Conservation (phyloP, 2,888 invertebrate species). For the Scelioninae gen. 1 region DNA sequence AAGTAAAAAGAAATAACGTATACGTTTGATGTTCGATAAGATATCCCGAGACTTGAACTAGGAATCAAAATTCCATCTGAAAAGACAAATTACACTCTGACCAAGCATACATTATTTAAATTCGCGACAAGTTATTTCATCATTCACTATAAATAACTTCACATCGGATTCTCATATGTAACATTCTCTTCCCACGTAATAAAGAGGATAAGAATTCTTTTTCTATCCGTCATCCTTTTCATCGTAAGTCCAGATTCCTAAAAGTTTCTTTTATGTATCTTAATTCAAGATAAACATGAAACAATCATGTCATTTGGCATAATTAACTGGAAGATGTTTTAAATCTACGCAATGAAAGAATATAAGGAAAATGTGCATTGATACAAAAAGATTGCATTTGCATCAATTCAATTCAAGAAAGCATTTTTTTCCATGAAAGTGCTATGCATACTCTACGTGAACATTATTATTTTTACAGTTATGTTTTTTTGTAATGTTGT, state of each 20-base stretch:
- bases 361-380: no score
- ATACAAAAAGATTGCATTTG: no score
- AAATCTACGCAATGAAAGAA: no score
- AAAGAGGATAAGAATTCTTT: slow-evolving; percentile 51
- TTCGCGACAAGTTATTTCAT: slow-evolving; percentile 42
- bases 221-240: slow-evolving; percentile 45
- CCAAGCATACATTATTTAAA: slow-evolving; percentile 39
- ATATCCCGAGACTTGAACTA: neutral
- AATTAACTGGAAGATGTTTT: no score
- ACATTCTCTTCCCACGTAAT: slow-evolving; percentile 63
- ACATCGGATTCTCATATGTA: slow-evolving; percentile 55
- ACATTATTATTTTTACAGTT: no score
- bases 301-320: neutral
- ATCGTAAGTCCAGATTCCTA: slow-evolving; percentile 10
- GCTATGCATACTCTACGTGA: no score
- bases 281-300: slow-evolving; percentile 1
- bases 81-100: slow-evolving; percentile 40
- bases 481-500: no score
- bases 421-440: no score
- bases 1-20: neutral
- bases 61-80: slow-evolving; percentile 8
- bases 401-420: no score
- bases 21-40: no score
- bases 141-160: slow-evolving; percentile 56
- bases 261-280: slow-evolving; percentile 19